Conservation (phyloP, 2,888 invertebrate genomes). For the Meiosimyza platycephala region DNA sequence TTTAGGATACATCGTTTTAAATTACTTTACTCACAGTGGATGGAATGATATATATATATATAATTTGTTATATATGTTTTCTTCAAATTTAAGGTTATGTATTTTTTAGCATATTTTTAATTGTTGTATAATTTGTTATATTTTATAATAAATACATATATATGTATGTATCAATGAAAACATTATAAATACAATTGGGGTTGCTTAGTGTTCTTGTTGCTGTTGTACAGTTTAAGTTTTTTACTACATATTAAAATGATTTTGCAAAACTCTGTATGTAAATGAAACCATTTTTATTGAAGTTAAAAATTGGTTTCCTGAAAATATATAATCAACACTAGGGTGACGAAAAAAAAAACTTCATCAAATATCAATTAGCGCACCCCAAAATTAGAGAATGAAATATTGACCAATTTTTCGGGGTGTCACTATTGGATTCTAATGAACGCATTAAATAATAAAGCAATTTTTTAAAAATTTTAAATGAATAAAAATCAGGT, state of each 20-base stretch:
- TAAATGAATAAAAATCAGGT: too few species aligned
- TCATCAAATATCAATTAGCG: too few species aligned
- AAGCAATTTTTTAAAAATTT: too few species aligned
- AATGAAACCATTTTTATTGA: constrained; percentile 21
- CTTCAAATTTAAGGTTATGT: too few species aligned
- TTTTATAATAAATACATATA: neutral
- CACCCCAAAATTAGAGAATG: too few species aligned
- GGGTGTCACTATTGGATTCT: too few species aligned
- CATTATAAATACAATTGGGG: constrained; percentile 17
- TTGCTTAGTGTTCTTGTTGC: neutral
- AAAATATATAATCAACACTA: too few species aligned
- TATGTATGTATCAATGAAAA: neutral
- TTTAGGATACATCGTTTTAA: constrained; percentile 32
- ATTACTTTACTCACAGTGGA: constrained; percentile 23
- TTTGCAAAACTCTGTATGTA: constrained; percentile 5
- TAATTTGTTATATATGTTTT: neutral
- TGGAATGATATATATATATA: constrained; percentile 30
- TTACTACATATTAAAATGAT: neutral
- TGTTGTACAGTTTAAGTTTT: constrained; percentile 8
- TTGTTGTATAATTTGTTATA: neutral
- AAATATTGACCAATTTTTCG: too few species aligned
- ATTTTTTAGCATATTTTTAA: too few species aligned
- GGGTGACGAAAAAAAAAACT: too few species aligned
- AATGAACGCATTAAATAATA: too few species aligned
- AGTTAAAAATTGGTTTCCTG: too few species aligned